Evolutionary conservation across 1,140 invertebrate species (phyloP), one percentile per base, ranked within the genome.

Genomic region (Agrypnia vestita): DNA sequence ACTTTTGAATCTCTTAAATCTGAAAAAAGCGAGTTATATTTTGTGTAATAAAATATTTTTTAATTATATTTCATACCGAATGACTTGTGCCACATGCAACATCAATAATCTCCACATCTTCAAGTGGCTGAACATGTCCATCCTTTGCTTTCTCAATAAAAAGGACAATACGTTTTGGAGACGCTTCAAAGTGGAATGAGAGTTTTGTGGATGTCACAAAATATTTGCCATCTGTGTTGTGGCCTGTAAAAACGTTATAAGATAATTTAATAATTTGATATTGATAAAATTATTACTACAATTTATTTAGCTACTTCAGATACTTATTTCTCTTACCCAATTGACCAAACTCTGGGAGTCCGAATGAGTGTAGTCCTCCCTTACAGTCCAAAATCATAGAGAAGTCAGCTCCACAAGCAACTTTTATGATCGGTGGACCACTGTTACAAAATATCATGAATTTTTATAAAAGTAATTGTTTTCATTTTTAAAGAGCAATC

Each of bases 181-280:
- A 90, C 72, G 94, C 93, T 86, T 97, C 95, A 87, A 94, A 97
- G 84, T 95, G 93, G 89, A 93, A 98, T 79, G 94, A 94, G 82
- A 98, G 89, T 85, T 97, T 98, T 43, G 94, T 97, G 80, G 93
- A 94, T 13, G 95, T 96, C 55, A 97, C 93, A 86, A 98, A 97
- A 85, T 96, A 98, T 87, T 97, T 96, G 19, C 96, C 97, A 88
- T 98, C 97, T 7, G 96, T 96, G 84, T 98, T 98, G 86, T 98
- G 96, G 67, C 96, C 95, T 94, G 84, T 9, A 85, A 85, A 80
- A 64, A 53, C 35, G 43, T 46, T 44, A 43, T 77, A 62, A 25
- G 21, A 17, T 15, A 3, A n/a, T 35, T 46, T 47, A 49, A 74
- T 8, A 15, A 44, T 46, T 1, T 9, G n/a, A 12, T 25, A 79